Conservation (phyloP, 2,797 vertebrate genomes). For the Phoxinus dragarum region DNA sequence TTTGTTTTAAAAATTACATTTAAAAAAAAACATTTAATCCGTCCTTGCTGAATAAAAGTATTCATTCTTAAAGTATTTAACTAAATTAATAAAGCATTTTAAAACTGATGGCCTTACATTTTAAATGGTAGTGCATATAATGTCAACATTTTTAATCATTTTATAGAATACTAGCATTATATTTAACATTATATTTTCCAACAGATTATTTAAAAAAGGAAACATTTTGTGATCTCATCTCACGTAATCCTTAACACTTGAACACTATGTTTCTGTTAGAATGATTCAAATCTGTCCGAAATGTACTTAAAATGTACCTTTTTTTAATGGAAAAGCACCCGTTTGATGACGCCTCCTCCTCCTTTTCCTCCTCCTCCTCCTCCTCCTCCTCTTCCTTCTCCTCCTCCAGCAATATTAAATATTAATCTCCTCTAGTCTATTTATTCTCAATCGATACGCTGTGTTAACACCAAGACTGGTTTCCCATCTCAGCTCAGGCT, state of each 20-base stretch:
- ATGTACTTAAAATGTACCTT: neutral
- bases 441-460: conserved; percentile 65
- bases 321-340: neutral
- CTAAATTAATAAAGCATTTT: too few relatives aligned
- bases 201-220: neutral
- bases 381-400: neutral
- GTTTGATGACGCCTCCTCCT: too few relatives aligned
- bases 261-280: neutral
- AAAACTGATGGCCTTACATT: too few relatives aligned
- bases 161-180: neutral
- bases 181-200: neutral
- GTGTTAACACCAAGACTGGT: conserved; percentile 63
- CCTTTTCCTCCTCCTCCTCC: too few relatives aligned
- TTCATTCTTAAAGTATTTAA: neutral
- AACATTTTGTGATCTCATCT: neutral
- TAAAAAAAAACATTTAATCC: too few relatives aligned
- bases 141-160: too few relatives aligned
- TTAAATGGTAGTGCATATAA: too few relatives aligned
- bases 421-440: conserved; percentile 67
- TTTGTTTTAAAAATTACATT: too few relatives aligned
- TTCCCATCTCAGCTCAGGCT: conserved; percentile 59
- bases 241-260: too few relatives aligned
- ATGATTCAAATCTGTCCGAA: neutral
- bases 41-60: neutral
- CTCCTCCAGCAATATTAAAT: conserved; percentile 71